phyloP scores from a whole-genome alignment of 1,140 invertebrate species.

The Ridgeia piscesae region DNA sequence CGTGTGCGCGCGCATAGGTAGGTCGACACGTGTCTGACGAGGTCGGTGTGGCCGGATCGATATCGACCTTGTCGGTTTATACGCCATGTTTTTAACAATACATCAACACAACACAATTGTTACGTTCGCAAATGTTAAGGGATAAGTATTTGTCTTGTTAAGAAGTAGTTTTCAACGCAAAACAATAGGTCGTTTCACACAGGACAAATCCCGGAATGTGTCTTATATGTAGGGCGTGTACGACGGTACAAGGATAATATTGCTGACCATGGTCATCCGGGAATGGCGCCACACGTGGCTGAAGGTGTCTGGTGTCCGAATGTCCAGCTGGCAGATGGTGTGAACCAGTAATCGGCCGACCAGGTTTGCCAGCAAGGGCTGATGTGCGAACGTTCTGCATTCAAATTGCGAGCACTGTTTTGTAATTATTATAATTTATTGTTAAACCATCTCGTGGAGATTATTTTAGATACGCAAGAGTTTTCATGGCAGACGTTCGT shows the following conservation, averaged over 20 bases:
- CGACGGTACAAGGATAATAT: not conserved
- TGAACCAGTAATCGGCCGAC: not conserved
- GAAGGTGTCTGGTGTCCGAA: not conserved
- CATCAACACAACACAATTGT: not conserved
- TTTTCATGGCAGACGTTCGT: no score
- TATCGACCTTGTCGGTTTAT: not conserved
- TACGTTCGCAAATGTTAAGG: not conserved
- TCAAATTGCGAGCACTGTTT: no score
- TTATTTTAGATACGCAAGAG: no score
- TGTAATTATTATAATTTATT: no score
- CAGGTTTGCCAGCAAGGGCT: not conserved
- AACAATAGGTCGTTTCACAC: not conserved
- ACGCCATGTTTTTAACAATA: not conserved
- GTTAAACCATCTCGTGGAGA: no score
- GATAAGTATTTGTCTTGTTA: not conserved
- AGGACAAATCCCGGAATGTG: not conserved
- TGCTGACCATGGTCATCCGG: not conserved
- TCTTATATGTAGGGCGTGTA: not conserved
- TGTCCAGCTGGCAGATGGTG: not conserved
- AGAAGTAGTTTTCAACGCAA: not conserved
- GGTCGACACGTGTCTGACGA: not conserved
- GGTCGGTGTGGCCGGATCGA: not conserved
- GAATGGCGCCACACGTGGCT: not conserved
- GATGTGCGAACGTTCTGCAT: no score
- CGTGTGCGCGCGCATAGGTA: not conserved